Conservation (phyloP, 2,888 invertebrate species). For the Cryptocephalus moraei region DNA sequence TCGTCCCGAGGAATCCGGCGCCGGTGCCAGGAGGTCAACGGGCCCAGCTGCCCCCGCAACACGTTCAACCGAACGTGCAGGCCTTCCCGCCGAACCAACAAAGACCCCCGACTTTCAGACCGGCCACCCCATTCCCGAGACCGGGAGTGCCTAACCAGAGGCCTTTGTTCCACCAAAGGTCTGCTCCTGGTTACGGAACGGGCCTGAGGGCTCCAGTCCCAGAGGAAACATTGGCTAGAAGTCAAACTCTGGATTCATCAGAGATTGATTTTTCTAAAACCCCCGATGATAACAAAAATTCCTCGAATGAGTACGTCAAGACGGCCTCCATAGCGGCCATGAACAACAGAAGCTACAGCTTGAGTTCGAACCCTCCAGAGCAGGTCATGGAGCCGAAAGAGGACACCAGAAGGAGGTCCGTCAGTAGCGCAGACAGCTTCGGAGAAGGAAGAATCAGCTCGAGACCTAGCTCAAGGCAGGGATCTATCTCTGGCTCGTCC, state of each 20-base stretch:
- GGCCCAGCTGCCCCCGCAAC: slow-evolving; percentile 6
- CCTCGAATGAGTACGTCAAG: slow-evolving; percentile 11
- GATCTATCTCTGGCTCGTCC: slow-evolving; percentile 16
- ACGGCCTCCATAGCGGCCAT: slow-evolving; percentile 35
- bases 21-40: background rate
- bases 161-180: slow-evolving; percentile 25
- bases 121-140: slow-evolving; percentile 43
- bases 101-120: slow-evolving; percentile 29
- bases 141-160: slow-evolving; percentile 29
- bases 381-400: slow-evolving; percentile 39
- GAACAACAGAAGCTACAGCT: slow-evolving; percentile 46
- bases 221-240: slow-evolving; percentile 20
- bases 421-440: slow-evolving; percentile 42
- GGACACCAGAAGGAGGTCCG: slow-evolving; percentile 42
- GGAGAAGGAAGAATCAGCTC: slow-evolving; percentile 30
- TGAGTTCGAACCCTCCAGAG: slow-evolving; percentile 43
- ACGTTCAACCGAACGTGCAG: background rate
- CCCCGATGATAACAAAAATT: slow-evolving; percentile 36
- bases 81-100: slow-evolving; percentile 5
- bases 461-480: slow-evolving; percentile 14
- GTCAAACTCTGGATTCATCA: slow-evolving; percentile 31
- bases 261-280: slow-evolving; percentile 26
- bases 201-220: slow-evolving; percentile 14
- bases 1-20: background rate
- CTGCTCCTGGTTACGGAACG: slow-evolving; percentile 20